Percentiles rank a stretch among this genome's conserved stretches.
These are phyloP conservation scores for Brienomyrus brachyistius DNA, from an alignment of 2,113 vertebrate genomes.

Conservation along the genomic window DNA sequence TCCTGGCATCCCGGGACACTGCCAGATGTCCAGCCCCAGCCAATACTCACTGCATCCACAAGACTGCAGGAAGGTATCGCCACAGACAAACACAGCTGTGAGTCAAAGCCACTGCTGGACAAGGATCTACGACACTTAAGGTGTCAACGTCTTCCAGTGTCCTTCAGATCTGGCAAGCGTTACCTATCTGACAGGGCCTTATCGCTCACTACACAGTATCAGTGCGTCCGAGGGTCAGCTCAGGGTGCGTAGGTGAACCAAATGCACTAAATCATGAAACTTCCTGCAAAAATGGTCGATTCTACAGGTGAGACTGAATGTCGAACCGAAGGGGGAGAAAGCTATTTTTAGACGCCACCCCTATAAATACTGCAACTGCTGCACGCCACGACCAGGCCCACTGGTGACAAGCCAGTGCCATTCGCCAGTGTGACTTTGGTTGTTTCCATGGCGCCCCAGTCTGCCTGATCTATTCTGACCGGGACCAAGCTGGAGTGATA, in stretches of 20 bases:
- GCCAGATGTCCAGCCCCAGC: neutral
- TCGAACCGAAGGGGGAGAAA: neutral
- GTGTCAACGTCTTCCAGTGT: neutral
- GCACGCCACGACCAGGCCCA: slow-evolving; percentile 26
- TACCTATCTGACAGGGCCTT: neutral
- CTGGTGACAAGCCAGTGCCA: slow-evolving; percentile 25
- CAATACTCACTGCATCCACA: neutral
- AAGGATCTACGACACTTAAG: neutral
- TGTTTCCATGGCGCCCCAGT: slow-evolving; percentile 19
- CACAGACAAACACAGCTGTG: neutral
- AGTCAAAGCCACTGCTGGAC: neutral
- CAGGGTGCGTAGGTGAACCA: neutral
- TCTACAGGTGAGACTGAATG: neutral
- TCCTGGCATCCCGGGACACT: neutral
- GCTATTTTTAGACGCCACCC: slow-evolving; percentile 49
- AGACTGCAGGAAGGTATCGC: neutral
- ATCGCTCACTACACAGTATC: neutral
- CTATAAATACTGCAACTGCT: slow-evolving; percentile 43
- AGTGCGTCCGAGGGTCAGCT: neutral
- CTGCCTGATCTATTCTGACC: neutral
- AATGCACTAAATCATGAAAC: neutral
- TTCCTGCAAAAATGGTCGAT: neutral
- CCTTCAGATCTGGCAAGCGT: neutral
- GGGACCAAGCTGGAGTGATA: neutral
- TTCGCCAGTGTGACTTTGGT: slow-evolving; percentile 41